A percentile compares a stretch with the other conserved stretches of the same genome.
Evolutionary conservation across 2,888 invertebrate genomes (phyloP).

Genomic region (Tiliacea citrago): DNA sequence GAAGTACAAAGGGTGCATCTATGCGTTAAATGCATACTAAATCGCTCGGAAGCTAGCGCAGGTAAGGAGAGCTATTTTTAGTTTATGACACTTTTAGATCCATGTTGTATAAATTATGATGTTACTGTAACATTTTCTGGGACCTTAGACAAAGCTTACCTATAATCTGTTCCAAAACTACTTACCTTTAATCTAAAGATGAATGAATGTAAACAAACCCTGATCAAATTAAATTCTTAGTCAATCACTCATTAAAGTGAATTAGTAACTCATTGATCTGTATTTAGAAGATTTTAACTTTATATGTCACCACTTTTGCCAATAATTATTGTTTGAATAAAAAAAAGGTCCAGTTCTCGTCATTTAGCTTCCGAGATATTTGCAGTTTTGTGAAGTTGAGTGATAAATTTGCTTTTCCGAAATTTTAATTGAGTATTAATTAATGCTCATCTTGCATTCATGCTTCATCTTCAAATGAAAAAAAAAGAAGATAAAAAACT

Average conservation of each 20-base stretch:
- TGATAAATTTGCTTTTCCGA: too few relatives aligned
- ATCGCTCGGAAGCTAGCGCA: constrained; percentile 74
- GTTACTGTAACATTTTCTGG: constrained; percentile 22
- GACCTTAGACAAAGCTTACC: constrained; percentile 4
- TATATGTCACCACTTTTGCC: too few relatives aligned
- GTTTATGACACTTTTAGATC: constrained; percentile 54
- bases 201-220: neutral
- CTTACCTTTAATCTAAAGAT: neutral
- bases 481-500: too few relatives aligned
- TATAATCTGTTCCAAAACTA: neutral
- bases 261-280: neutral
- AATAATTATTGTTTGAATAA: neutral
- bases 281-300: too few relatives aligned
- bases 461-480: too few relatives aligned
- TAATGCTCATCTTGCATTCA: too few relatives aligned
- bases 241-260: neutral
- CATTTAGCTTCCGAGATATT: too few relatives aligned
- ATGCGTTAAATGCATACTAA: constrained; percentile 79
- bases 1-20: constrained; percentile 79
- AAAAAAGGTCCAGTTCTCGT: too few relatives aligned
- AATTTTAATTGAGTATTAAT: too few relatives aligned
- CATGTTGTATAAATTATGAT: constrained; percentile 17
- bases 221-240: neutral
- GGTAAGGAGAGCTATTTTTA: constrained; percentile 76
- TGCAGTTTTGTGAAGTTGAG: too few relatives aligned